These are phyloP conservation scores for Xenus cinereus DNA, from an alignment of 2,113 vertebrate species.

Conservation along the genomic window DNA sequence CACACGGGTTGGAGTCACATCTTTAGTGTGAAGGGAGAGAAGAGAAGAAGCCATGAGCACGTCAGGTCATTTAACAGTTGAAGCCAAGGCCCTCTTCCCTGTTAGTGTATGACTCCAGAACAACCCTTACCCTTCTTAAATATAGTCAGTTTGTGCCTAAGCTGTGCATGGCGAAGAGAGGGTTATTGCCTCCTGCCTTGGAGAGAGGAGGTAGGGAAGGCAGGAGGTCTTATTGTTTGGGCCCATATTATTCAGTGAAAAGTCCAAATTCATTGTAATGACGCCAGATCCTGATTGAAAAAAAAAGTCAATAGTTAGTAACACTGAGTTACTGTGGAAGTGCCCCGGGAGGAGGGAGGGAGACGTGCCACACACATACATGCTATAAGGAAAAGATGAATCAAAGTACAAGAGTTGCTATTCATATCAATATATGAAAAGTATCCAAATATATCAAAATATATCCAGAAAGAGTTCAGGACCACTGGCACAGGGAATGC, in stretches of 20 bases:
- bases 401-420: background rate
- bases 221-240: fast-evolving
- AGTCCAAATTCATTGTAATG: background rate
- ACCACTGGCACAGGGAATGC: background rate
- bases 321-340: background rate
- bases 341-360: background rate
- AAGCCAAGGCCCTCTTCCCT: background rate
- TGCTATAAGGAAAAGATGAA: background rate
- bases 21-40: background rate
- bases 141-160: background rate
- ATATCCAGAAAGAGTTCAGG: background rate
- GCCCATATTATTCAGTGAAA: background rate
- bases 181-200: background rate
- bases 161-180: background rate
- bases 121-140: background rate
- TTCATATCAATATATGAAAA: background rate
- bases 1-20: background rate
- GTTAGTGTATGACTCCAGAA: background rate
- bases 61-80: background rate
- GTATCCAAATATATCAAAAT: too few species aligned
- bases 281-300: background rate
- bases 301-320: background rate
- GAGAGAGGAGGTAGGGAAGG: background rate
- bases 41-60: background rate
- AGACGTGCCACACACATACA: fast-evolving